A percentile compares a stretch with the other conserved stretches of the same genome.
phyloP scores from a whole-genome alignment of 2,888 invertebrate species.

The Macrophya alboannulata region DNA sequence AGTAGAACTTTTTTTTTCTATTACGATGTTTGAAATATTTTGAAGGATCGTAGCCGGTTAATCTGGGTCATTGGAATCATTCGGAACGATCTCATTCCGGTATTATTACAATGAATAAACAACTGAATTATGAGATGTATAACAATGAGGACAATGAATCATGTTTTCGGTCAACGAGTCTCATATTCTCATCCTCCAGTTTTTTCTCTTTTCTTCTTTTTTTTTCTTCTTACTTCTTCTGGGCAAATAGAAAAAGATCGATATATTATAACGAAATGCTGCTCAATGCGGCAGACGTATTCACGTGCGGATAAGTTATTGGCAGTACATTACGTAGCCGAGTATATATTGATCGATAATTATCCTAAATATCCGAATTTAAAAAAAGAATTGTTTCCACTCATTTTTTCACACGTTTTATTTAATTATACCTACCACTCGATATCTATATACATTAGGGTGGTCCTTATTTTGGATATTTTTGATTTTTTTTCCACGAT shows the following conservation, averaged over 20 bases:
- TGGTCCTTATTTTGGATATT: no score
- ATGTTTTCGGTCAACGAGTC: conserved; percentile 18
- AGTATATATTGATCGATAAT: no score
- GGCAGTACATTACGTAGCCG: no score
- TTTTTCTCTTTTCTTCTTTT: neutral
- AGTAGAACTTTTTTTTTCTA: neutral
- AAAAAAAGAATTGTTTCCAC: no score
- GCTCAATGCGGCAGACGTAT: neutral
- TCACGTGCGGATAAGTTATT: neutral
- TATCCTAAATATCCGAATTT: no score
- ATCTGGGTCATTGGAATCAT: conserved; percentile 42
- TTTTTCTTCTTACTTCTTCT: neutral
- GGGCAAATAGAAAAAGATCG: neutral
- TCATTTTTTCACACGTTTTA: no score
- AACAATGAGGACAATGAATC: conserved; percentile 22
- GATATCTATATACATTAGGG: no score
- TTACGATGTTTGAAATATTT: conserved; percentile 9
- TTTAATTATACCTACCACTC: no score
- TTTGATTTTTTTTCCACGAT: no score
- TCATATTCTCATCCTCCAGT: neutral
- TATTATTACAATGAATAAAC: conserved; percentile 30
- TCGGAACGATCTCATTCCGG: conserved; percentile 29
- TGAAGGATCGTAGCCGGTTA: neutral
- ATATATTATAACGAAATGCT: neutral
- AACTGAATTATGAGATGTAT: conserved; percentile 4